phyloP scores from a whole-genome alignment of 2,888 invertebrate species.

The Exocentrus adspersus region DNA sequence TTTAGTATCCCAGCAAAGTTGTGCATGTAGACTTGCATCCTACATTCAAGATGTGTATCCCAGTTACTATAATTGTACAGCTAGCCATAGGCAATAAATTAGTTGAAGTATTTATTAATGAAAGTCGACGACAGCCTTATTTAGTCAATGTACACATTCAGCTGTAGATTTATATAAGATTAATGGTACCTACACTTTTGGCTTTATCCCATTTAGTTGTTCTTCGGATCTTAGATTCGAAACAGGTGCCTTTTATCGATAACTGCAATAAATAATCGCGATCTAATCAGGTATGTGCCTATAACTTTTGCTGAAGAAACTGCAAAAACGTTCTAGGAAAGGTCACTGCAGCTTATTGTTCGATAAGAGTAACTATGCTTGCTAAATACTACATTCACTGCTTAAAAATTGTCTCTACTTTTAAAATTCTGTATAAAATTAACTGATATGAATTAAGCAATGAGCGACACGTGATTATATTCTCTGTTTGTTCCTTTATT shows the following conservation, averaged over 20 bases:
- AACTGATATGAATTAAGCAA: too few species aligned
- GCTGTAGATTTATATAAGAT: constrained; percentile 24
- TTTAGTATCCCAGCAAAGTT: too few species aligned
- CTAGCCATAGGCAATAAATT: constrained; percentile 20
- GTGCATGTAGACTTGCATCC: not conserved
- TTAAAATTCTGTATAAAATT: too few species aligned
- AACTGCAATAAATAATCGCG: not conserved
- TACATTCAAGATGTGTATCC: not conserved
- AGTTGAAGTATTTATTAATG: constrained; percentile 26
- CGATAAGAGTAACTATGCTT: too few species aligned
- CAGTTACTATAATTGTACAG: constrained; percentile 14
- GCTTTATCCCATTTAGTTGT: constrained; percentile 16
- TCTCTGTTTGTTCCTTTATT: too few species aligned
- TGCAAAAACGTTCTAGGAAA: too few species aligned
- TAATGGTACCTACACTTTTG: constrained; percentile 20
- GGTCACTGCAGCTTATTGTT: too few species aligned
- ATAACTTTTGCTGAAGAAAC: not conserved
- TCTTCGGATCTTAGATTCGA: not conserved
- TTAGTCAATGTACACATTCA: constrained; percentile 21
- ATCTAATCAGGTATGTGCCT: not conserved
- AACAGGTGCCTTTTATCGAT: not conserved
- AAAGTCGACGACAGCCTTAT: constrained; percentile 26
- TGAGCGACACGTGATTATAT: too few species aligned
- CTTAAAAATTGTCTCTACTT: too few species aligned
- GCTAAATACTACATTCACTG: too few species aligned